These are phyloP conservation scores for Bhutanitis thaidina DNA, from an alignment of 2,888 invertebrate species.

Conservation along the genomic window DNA sequence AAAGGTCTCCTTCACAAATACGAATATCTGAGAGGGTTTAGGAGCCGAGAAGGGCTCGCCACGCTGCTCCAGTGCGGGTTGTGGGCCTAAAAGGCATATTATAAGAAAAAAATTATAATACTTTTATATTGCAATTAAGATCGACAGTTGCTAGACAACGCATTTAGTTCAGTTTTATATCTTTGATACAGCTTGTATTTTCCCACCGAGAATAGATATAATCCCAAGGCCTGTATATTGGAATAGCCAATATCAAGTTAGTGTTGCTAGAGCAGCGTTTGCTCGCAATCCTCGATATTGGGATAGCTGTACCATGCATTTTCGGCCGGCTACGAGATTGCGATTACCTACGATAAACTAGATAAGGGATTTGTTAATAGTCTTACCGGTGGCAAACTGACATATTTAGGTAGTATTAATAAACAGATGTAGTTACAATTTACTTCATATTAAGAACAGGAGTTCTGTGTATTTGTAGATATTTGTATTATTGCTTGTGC, in stretches of 20 bases:
- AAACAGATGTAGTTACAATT: no score
- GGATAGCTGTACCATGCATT: constrained; percentile 26
- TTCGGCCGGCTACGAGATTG: constrained; percentile 14
- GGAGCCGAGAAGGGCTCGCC: no score
- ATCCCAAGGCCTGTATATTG: constrained; percentile 52
- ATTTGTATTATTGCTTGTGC: no score
- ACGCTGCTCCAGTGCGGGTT: no score
- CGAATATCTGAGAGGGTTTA: no score
- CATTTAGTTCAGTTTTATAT: constrained; percentile 23
- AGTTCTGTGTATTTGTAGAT: no score
- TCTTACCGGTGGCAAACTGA: constrained; percentile 19
- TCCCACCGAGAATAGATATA: constrained; percentile 45
- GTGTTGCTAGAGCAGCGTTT: constrained; percentile 47
- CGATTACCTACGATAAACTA: constrained; percentile 17
- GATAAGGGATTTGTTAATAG: constrained; percentile 21
- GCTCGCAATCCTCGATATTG: constrained; percentile 43
- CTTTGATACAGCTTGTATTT: constrained; percentile 36
- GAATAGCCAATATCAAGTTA: constrained; percentile 60
- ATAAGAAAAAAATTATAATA: no score
- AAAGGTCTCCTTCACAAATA: no score
- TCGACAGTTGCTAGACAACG: background rate
- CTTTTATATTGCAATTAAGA: no score
- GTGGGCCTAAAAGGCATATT: no score
- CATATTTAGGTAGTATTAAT: constrained; percentile 11
- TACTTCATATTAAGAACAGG: no score